Evolutionary conservation across 2,888 invertebrate species (phyloP), one percentile per base, ranked within the genome.

Genomic region (Acheta domesticus): DNA sequence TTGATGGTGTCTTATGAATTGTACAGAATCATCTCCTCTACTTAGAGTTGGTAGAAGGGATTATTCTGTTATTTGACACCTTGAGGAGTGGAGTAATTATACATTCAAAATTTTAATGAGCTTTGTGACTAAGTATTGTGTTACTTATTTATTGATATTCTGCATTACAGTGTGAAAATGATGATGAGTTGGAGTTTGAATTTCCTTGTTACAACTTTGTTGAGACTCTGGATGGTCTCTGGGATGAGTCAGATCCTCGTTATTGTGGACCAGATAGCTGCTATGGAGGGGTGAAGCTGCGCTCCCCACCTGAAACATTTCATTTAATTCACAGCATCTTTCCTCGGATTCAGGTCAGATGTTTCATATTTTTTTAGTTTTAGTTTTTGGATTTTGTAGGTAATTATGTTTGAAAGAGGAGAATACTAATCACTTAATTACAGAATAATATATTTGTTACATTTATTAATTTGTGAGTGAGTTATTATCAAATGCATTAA

Each of bases 121-220:
- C 36, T 36, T 36, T 8, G 36, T 36, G 5, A 36, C 36, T 36
- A 36, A 36, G 5, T 36, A 36, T 36, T 36, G 4, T 36, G 36
- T 36, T 8, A 36, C 36, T 36, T 75, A 20, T 75, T 36, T 75
- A 20, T 75, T 14, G 11, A n/a, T 16, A 11, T 23, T 14, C 21
- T 80, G 78, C 80, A 81, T 86, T 86, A 80, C 86, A 91, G 89
- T 92, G 92, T 85, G 92, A 93, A 83, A 90, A 91, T 50, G 92
- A 92, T 80, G 92, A 91, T 3, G 93, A 93, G 84, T 87, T 91
- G 19, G 93, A 93, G 84, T 94, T 92, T 85, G 94, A 94, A 86
- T 93, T 94, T 84, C 93, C 94, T 0, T 91, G 92, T 83, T 91
- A 93, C 84, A 91, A 91, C 85, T 88, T 91, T 82, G 89, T 91